Conservation (phyloP, 2,888 invertebrate genomes). For the Dasypogon diadema region DNA sequence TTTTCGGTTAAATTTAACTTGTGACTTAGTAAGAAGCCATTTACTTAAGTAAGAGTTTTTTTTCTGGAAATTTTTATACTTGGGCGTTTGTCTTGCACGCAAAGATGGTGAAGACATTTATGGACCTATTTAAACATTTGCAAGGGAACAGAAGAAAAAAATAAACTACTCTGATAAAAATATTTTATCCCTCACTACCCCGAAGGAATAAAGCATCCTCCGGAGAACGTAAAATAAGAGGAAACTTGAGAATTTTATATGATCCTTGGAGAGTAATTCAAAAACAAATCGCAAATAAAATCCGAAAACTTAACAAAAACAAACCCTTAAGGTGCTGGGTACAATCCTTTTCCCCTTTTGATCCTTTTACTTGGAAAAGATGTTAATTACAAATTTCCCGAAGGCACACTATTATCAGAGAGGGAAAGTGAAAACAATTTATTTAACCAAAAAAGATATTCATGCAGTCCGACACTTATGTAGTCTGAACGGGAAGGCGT, state of each 20-base stretch:
- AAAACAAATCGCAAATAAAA: slow-evolving; percentile 17
- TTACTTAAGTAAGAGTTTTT: too few species aligned
- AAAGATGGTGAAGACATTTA: too few species aligned
- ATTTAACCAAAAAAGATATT: slow-evolving; percentile 16
- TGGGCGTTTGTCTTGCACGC: too few species aligned
- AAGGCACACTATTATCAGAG: slow-evolving; percentile 27
- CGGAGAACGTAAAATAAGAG: background rate
- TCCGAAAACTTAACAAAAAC: slow-evolving; percentile 22
- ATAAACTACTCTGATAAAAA: too few species aligned
- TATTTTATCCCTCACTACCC: too few species aligned
- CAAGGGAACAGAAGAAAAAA: too few species aligned
- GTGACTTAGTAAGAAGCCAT: too few species aligned
- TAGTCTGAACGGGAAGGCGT: slow-evolving; percentile 5
- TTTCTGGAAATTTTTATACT: too few species aligned
- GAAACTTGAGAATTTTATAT: slow-evolving; percentile 8
- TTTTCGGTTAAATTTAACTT: too few species aligned
- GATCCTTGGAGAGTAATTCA: slow-evolving; percentile 6
- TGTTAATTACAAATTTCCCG: slow-evolving; percentile 41
- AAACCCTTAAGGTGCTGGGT: background rate
- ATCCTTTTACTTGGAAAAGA: background rate
- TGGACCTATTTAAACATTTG: too few species aligned
- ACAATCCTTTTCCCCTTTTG: background rate
- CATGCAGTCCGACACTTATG: slow-evolving; percentile 3
- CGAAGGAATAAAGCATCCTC: too few species aligned
- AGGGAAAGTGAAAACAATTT: slow-evolving; percentile 27